Evolutionary conservation across 30 jellyfish, hydroid and myxozoan species (phyloP).

Genomic region (Morbakka virulenta): DNA sequence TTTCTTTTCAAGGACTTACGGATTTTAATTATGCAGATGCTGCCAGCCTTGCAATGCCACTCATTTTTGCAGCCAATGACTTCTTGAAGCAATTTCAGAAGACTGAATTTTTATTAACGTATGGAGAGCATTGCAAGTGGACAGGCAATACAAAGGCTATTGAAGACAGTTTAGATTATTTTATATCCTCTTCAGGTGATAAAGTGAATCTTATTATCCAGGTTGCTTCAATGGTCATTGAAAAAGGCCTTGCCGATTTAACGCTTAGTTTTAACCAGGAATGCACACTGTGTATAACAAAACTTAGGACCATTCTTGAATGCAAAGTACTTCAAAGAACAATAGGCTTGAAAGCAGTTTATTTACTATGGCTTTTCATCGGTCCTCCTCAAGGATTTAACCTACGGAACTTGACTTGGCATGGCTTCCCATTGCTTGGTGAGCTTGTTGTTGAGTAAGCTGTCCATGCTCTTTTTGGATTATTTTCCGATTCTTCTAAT

Average conservation of each 20-base stretch:
- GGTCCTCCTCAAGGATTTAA: conserved; percentile 64
- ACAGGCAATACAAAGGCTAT: too few species aligned
- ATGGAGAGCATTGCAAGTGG: too few species aligned
- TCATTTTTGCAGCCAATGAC: too few species aligned
- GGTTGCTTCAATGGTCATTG: conserved; percentile 30
- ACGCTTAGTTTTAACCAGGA: conserved; percentile 1
- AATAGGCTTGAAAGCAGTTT: conserved; percentile 20
- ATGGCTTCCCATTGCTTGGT: conserved; percentile 76
- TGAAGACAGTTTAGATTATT: too few species aligned
- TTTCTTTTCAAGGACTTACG: too few species aligned
- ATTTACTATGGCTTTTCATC: conserved; percentile 23
- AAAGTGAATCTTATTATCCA: conserved; percentile 25
- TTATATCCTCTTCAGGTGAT: not conserved
- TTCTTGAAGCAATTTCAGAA: too few species aligned
- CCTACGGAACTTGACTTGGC: conserved; percentile 68
- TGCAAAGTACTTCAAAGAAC: not conserved
- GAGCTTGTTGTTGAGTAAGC: conserved; percentile 42
- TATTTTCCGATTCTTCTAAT: not conserved
- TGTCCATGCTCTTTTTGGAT: not conserved
- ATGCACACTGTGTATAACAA: conserved; percentile 38
- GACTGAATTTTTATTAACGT: too few species aligned
- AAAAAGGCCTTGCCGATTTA: conserved; percentile 53
- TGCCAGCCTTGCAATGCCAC: too few species aligned
- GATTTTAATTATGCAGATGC: too few species aligned
- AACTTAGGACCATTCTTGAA: conserved; percentile 29